phyloP scores from a whole-genome alignment of 1,140 invertebrate genomes.

The Halesus radiatus region DNA sequence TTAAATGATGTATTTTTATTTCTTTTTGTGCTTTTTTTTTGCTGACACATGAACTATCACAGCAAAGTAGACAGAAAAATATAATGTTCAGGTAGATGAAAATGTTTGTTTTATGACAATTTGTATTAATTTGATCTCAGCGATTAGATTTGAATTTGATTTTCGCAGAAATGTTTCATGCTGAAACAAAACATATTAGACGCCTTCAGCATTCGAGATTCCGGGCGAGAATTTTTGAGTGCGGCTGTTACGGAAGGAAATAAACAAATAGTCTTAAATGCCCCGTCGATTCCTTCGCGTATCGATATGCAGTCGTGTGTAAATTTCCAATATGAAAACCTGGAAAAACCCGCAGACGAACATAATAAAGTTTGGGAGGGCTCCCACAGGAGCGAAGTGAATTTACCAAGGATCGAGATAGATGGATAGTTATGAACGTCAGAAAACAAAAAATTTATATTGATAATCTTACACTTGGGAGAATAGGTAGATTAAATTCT shows the following conservation, averaged over 20 bases:
- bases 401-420: conserved; percentile 26
- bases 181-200: no score
- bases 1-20: no score
- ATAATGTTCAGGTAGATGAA: no score
- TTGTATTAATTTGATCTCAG: no score
- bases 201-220: neutral
- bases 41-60: no score
- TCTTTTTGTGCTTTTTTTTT: no score
- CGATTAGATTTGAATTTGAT: no score
- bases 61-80: no score
- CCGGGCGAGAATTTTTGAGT: neutral
- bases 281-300: conserved; percentile 1
- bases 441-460: conserved; percentile 25
- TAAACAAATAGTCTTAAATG: neutral
- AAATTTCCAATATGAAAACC: conserved; percentile 4
- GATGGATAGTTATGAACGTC: conserved; percentile 1
- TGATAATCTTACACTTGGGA: conserved; percentile 12
- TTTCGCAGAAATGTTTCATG: no score
- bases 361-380: conserved; percentile 12
- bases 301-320: conserved; percentile 19
- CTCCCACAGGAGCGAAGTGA: conserved; percentile 3
- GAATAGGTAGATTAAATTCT: neutral
- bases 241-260: neutral
- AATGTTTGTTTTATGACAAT: no score
- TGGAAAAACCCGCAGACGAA: conserved; percentile 4